Percentiles rank a stretch among this genome's conserved stretches.
Conservation (phyloP, 2,797 vertebrate genomes). For the Sebastes hopkinsi region DNA sequence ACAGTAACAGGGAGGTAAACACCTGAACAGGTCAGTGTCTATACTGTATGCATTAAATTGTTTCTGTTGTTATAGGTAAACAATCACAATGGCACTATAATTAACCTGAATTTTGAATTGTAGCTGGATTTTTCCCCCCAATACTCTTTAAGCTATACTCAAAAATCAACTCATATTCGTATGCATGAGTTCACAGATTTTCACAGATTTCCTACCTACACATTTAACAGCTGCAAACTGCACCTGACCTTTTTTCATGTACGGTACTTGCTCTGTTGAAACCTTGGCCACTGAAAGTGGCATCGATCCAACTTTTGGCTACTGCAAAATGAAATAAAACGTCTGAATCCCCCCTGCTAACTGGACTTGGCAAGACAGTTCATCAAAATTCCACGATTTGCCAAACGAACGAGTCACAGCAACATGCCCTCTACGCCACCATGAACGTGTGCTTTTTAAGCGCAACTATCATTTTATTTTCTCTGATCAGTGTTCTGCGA, state of each 20-base stretch:
- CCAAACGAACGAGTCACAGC: slow-evolving; percentile 29
- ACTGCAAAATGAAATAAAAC: slow-evolving; percentile 45
- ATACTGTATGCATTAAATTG: background rate
- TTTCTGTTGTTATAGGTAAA: background rate
- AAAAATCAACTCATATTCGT: background rate
- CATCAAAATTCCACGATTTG: slow-evolving; percentile 30
- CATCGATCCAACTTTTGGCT: slow-evolving; percentile 22
- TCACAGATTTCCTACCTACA: background rate
- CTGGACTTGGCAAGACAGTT: slow-evolving; percentile 22
- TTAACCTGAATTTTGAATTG: background rate
- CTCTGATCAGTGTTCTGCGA: slow-evolving; percentile 1
- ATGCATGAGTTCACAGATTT: background rate
- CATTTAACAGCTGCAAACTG: slow-evolving; percentile 22
- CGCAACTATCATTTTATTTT: background rate
- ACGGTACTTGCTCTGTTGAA: slow-evolving; percentile 15
- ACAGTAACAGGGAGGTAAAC: background rate
- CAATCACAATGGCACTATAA: background rate
- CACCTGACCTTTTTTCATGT: slow-evolving; percentile 20
- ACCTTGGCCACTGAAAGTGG: slow-evolving; percentile 23
- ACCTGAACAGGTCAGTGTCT: background rate
- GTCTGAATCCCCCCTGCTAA: slow-evolving; percentile 8
- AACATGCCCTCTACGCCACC: background rate
- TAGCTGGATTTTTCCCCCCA: background rate
- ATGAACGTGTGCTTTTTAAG: background rate
- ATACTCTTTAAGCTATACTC: background rate